Base-by-base conservation (phyloP, 1,140 invertebrate genomes). In the Formica exsecta region DNA sequence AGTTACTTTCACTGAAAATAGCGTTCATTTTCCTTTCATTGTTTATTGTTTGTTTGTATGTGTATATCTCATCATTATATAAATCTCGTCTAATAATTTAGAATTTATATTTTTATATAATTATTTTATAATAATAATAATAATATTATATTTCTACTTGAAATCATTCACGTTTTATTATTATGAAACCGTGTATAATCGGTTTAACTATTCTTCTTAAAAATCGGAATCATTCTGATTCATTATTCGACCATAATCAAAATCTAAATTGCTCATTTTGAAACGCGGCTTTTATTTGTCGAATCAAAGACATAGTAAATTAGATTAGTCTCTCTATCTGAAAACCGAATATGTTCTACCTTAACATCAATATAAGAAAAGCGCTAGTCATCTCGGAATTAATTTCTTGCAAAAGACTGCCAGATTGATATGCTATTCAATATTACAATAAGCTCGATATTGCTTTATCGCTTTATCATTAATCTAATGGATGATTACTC, bases 401-500 rank as follows among this genome's bases (percentile, higher is more conserved):
- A 76, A 64, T 44, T 76, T 44, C 25, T 16, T 6, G 22, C n/a
- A 62, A 59, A n/a, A 41, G 57, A 64, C 29, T 76, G 38, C 2
- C 8, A 62, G 73, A 8, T 19, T 75, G 36, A 41, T 62, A 41
- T 44, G n/a, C 38, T 64, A 16, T 44, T 76, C 29, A 19, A 25
- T 32, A 16, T 16, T 41, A 64, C 57, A 74, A 38, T 32, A 64
- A 61, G 57, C 59, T 41, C 61, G 16, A 44, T 61, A 75, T 76
- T 36, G 57, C 36, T 32, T 41, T 44, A 76, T 64, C 25, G 57
- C 16, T 64, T 59, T 59, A 59, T 59, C 54, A 13, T 3, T 75
- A 25, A 29, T 59, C 57, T 76, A 76, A 76, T 22, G 74, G 36
- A 59, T 38, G 36, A 64, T 54, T 76, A 76, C 16, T 29, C 16